Evolutionary conservation across 2,888 invertebrate species (phyloP).

Genomic region (Acleris holmiana): DNA sequence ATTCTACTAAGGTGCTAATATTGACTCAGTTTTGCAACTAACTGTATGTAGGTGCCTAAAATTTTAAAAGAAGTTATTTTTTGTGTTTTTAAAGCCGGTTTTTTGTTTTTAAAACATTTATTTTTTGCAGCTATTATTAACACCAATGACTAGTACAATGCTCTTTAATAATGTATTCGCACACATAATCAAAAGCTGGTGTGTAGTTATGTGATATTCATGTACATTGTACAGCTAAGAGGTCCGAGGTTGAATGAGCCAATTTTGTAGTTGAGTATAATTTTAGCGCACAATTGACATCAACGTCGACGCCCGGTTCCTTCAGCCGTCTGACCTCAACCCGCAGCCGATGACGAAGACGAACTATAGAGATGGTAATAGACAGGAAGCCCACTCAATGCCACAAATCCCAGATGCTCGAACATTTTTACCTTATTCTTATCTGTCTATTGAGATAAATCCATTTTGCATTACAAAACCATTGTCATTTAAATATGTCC

Average conservation of each 20-base stretch:
- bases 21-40: too few relatives aligned
- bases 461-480: slow-evolving; percentile 61
- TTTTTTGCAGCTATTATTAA: too few relatives aligned
- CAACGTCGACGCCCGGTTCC: slow-evolving; percentile 45
- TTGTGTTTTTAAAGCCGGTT: too few relatives aligned
- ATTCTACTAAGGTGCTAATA: too few relatives aligned
- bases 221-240: slow-evolving; percentile 1
- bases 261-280: slow-evolving; percentile 37
- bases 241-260: slow-evolving; percentile 20
- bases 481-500: slow-evolving; percentile 66
- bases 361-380: slow-evolving; percentile 77
- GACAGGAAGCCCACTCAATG: slow-evolving; percentile 78
- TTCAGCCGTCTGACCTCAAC: slow-evolving; percentile 70
- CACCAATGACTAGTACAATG: neutral
- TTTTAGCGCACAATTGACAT: slow-evolving; percentile 43
- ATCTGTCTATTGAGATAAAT: slow-evolving; percentile 52
- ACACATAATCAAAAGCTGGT: neutral
- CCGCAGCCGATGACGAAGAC: slow-evolving; percentile 70
- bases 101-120: too few relatives aligned
- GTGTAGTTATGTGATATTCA: slow-evolving; percentile 15
- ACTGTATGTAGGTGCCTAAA: too few relatives aligned
- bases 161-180: neutral
- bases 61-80: too few relatives aligned
- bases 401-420: slow-evolving; percentile 58
- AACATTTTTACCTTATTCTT: slow-evolving; percentile 48